These are phyloP conservation scores for Chymomyza procnemis DNA, from an alignment of 2,888 invertebrate species.

Conservation along the genomic window DNA sequence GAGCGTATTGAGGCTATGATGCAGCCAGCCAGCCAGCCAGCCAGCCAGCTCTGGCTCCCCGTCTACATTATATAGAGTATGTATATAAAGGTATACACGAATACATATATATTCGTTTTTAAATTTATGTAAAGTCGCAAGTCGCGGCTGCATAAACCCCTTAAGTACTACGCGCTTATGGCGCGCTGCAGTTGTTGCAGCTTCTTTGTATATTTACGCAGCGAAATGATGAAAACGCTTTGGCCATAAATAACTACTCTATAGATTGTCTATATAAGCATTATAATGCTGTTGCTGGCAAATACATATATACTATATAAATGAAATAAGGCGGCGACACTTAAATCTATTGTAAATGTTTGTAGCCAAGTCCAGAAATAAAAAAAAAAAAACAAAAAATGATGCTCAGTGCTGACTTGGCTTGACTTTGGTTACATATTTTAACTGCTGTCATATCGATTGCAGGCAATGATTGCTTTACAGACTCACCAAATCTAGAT, in stretches of 20 bases:
- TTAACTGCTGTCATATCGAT: constrained; percentile 31
- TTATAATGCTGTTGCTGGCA: neutral
- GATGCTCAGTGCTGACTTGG: neutral
- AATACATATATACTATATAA: neutral
- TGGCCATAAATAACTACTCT: neutral
- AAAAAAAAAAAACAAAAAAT: too few relatives aligned
- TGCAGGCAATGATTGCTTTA: constrained; percentile 33
- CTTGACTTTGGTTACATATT: constrained; percentile 9
- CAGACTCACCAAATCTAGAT: constrained; percentile 6
- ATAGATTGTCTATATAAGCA: neutral
- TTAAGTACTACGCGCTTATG: neutral
- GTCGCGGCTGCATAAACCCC: neutral
- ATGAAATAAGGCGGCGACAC: neutral
- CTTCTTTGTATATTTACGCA: too few relatives aligned
- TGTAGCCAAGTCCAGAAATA: neutral
- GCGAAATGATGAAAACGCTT: neutral
- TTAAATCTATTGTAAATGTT: neutral
- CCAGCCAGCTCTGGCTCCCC: too few relatives aligned
- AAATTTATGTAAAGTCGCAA: neutral
- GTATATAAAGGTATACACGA: neutral
- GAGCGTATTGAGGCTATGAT: constrained; percentile 47
- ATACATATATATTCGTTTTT: neutral
- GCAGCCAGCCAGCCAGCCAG: too few relatives aligned
- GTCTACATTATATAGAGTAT: neutral
- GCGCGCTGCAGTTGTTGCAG: neutral